Base-by-base conservation (phyloP, 2,113 vertebrate genomes). In the Hiodon alosoides region DNA sequence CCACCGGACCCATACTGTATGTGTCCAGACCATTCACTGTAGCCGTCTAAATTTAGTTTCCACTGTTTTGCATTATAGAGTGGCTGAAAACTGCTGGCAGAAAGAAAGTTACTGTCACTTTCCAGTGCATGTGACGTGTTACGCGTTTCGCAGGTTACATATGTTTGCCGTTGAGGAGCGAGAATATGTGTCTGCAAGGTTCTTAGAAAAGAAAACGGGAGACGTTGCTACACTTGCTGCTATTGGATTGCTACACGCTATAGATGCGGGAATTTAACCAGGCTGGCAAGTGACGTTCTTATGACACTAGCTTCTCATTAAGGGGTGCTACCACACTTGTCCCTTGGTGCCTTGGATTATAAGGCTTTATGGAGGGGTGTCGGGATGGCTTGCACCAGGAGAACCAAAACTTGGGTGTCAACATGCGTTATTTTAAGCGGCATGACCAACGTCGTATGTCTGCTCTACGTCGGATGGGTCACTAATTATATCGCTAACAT, bases 321-420 rank as follows among this genome's bases (percentile, higher is more conserved):
- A 67, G 5, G 6, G 77, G 76, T 78, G 71, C 71, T 74, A 79
- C 81, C 81, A 84, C 82, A 17, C 84, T 79, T 67, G 76, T 84
- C 67, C 85, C 83, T 86, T 64, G 83, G 84, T 83, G 78, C 83
- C 46, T 85, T 87, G 83, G 87, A 78, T 57, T 73, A 77, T 86
- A 82, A 85, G 84, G 84, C 91, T 94, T 88, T 88, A 95, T 95
- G 96, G 94, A 97, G 95, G 90, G 89, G 93, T 90, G 87, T 90
- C 90, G 96, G 94, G 79, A 99, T 99, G 97, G 94, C 94, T 91
- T 98, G 95, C 90, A 95, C 94, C 88, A 97, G 97, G 92, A 98
- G 96, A 93, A 96, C 95, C 91, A 98, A 98, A 96, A 96, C 96
- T 94, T 95, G 98, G 89, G 95, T 99, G 90, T 98, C 95, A 87